Evolutionary conservation across 2,797 vertebrate species (phyloP).

Genomic region (Myiothlypis coronata): DNA sequence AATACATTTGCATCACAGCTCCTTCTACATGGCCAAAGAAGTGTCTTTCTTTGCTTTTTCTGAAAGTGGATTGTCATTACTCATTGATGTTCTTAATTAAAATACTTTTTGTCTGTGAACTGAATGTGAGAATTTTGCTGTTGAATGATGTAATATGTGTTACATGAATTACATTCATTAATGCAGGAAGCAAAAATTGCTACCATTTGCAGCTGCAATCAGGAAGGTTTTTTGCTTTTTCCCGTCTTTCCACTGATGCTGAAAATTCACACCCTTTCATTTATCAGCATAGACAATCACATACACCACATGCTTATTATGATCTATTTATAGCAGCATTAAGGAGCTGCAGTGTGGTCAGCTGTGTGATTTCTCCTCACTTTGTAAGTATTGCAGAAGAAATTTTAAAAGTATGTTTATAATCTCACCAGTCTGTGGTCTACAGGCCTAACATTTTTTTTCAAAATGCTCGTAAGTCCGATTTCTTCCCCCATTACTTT

Average conservation of each 20-base stretch:
- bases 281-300: constrained; percentile 21
- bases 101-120: constrained; percentile 54
- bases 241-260: neutral
- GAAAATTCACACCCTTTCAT: constrained; percentile 29
- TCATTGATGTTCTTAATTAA: constrained; percentile 63
- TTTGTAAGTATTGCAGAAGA: neutral
- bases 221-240: constrained; percentile 3
- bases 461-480: neutral
- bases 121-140: constrained; percentile 58
- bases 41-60: constrained; percentile 40
- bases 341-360: constrained; percentile 24
- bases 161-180: constrained; percentile 43
- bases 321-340: constrained; percentile 16
- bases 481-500: neutral
- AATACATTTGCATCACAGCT: constrained; percentile 1
- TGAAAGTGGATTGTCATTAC: constrained; percentile 35
- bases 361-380: neutral
- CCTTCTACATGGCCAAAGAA: constrained; percentile 38
- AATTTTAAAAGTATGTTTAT: neutral
- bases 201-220: constrained; percentile 35
- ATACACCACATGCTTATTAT: constrained; percentile 13
- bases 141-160: constrained; percentile 56
- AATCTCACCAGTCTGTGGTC: neutral
- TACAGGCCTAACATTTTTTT: neutral
- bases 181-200: constrained; percentile 44